Evolutionary conservation across 2,888 invertebrate genomes (phyloP).

Genomic region (Alcis repandata): DNA sequence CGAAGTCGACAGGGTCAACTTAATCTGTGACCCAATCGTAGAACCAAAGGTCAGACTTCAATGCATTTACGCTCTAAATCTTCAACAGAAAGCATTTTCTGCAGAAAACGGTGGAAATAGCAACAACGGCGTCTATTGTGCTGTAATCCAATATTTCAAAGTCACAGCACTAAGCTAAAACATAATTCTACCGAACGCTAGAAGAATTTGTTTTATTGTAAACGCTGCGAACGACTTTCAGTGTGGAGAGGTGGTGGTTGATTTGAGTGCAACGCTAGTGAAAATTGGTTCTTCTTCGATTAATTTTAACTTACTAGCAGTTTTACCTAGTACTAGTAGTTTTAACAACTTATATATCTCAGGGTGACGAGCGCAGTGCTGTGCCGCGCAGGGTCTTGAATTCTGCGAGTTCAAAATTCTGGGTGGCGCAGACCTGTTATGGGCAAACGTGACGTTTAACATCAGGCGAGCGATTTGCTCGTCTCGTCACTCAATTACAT

Average conservation of each 20-base stretch:
- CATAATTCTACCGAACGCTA: conserved; percentile 33
- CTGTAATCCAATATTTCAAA: conserved; percentile 44
- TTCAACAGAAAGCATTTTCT: conserved; percentile 16
- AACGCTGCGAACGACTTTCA: conserved; percentile 32
- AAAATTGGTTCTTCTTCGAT: too few relatives aligned
- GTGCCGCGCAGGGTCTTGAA: too few relatives aligned
- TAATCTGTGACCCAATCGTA: background rate
- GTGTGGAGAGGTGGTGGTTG: conserved; percentile 6
- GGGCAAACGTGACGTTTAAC: too few relatives aligned
- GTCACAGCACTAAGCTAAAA: conserved; percentile 37
- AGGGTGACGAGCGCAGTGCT: too few relatives aligned
- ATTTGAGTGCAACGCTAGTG: background rate
- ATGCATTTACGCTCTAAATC: conserved; percentile 12
- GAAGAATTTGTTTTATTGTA: conserved; percentile 44
- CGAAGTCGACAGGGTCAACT: background rate
- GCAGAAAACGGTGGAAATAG: conserved; percentile 24
- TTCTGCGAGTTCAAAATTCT: too few relatives aligned
- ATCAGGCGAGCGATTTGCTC: too few relatives aligned
- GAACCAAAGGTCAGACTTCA: conserved; percentile 1
- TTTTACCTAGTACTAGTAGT: too few relatives aligned
- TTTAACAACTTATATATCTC: too few relatives aligned
- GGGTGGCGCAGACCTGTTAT: too few relatives aligned
- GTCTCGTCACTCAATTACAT: too few relatives aligned
- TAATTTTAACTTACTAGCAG: too few relatives aligned
- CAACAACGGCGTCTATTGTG: conserved; percentile 33